These are phyloP conservation scores for Calliphora vicina DNA, from an alignment of 1,140 invertebrate genomes.

Conservation along the genomic window DNA sequence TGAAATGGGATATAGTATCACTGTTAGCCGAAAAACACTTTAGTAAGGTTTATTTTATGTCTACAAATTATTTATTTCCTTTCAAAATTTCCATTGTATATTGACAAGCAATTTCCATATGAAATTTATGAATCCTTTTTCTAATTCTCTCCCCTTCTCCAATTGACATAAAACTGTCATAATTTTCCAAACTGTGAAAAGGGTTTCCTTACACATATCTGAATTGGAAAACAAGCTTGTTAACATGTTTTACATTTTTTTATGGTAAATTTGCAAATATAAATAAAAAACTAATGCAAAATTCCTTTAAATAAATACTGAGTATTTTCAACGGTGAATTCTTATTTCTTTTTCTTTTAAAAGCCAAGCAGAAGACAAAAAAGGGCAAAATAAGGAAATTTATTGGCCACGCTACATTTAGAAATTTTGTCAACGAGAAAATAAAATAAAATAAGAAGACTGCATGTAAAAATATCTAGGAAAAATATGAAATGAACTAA, in stretches of 20 bases:
- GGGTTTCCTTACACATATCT: background rate
- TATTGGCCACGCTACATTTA: slow-evolving; percentile 33
- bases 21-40: too few relatives aligned
- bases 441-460: background rate
- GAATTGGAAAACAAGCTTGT: background rate
- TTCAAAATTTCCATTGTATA: too few relatives aligned
- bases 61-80: too few relatives aligned
- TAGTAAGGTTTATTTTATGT: too few relatives aligned
- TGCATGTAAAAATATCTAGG: background rate
- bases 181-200: background rate
- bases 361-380: background rate
- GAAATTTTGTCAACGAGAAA: slow-evolving; percentile 25
- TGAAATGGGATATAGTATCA: too few relatives aligned
- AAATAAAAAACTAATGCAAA: background rate
- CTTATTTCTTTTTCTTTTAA: background rate
- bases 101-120: too few relatives aligned
- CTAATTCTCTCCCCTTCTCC: too few relatives aligned
- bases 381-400: background rate
- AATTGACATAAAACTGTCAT: background rate
- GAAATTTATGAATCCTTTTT: too few relatives aligned
- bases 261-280: background rate
- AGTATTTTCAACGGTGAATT: background rate
- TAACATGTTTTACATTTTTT: background rate
- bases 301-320: background rate
- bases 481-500: slow-evolving; percentile 24